Conservation (phyloP, 2,797 vertebrate species). For the Hemitrygon akajei region DNA sequence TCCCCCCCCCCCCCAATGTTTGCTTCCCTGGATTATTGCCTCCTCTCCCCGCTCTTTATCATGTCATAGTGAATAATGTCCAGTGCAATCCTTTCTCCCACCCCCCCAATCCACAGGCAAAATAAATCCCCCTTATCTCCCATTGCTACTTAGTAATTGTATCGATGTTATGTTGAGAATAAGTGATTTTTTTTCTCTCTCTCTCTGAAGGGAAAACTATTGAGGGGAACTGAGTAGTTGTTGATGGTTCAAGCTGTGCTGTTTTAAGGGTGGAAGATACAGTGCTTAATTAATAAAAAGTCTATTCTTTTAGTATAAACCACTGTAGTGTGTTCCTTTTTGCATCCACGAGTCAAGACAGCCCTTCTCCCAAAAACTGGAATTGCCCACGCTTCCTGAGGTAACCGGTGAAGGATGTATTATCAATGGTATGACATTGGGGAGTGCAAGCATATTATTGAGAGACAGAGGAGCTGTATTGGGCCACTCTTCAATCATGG, state of each 20-base stretch:
- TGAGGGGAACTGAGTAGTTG: constrained; percentile 51
- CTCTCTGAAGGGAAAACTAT: constrained; percentile 67
- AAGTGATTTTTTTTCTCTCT: constrained; percentile 63
- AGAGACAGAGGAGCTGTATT: too few species aligned
- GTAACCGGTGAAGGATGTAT: too few species aligned
- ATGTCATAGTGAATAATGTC: constrained; percentile 55
- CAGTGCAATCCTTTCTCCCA: constrained; percentile 51
- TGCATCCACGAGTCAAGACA: too few species aligned
- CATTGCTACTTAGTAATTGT: constrained; percentile 55
- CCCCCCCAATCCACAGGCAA: constrained; percentile 46
- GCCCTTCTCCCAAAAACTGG: too few species aligned
- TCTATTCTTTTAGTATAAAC: constrained; percentile 93
- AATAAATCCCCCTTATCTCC: constrained; percentile 47
- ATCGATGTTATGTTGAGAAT: constrained; percentile 65
- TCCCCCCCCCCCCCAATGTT: neutral
- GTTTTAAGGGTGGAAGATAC: constrained; percentile 88
- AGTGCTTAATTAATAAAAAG: constrained; percentile 84
- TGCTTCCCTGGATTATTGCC: constrained; percentile 21
- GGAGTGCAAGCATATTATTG: too few species aligned
- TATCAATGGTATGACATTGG: too few species aligned
- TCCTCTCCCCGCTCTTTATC: constrained; percentile 45
- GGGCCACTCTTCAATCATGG: too few species aligned
- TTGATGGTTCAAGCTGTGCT: constrained; percentile 71
- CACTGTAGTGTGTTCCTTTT: neutral
- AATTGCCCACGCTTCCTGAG: too few species aligned